Percentiles rank a stretch among this genome's conserved stretches.
Conservation (phyloP, 2,888 invertebrate genomes). For the Temnothorax rugatulus region DNA sequence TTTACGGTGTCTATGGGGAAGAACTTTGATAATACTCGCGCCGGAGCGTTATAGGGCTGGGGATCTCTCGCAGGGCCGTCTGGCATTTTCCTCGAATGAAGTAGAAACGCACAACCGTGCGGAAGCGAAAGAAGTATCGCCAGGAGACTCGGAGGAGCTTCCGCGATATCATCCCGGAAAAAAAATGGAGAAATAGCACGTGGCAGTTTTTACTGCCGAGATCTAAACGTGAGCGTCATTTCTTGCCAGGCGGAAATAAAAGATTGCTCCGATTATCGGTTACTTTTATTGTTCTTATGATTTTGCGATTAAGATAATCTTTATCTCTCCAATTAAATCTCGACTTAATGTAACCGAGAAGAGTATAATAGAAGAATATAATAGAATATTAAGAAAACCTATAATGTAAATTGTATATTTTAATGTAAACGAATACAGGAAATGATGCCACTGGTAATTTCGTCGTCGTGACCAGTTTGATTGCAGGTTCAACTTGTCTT, state of each 20-base stretch:
- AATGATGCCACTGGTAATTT: not conserved
- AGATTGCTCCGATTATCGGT: not conserved
- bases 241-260: slow-evolving; percentile 20
- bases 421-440: not conserved
- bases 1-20: slow-evolving; percentile 73
- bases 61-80: slow-evolving; percentile 56
- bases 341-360: not conserved
- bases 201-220: slow-evolving; percentile 17
- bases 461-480: not conserved
- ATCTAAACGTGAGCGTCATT: not conserved
- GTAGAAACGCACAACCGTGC: slow-evolving; percentile 39
- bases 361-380: not conserved
- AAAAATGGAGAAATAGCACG: slow-evolving; percentile 6
- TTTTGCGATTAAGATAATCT: not conserved
- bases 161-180: slow-evolving; percentile 8
- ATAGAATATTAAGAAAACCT: not conserved
- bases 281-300: not conserved
- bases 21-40: slow-evolving; percentile 71
- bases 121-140: slow-evolving; percentile 60
- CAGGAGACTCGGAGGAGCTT: slow-evolving; percentile 52
- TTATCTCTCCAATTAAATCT: too few species aligned
- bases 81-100: slow-evolving; percentile 35
- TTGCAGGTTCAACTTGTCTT: not conserved
- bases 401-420: too few species aligned
- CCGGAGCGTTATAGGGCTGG: slow-evolving; percentile 36